Evolutionary conservation across 2,888 invertebrate species (phyloP), one percentile per base, ranked within the genome.

Genomic region (Proisotoma minuta): DNA sequence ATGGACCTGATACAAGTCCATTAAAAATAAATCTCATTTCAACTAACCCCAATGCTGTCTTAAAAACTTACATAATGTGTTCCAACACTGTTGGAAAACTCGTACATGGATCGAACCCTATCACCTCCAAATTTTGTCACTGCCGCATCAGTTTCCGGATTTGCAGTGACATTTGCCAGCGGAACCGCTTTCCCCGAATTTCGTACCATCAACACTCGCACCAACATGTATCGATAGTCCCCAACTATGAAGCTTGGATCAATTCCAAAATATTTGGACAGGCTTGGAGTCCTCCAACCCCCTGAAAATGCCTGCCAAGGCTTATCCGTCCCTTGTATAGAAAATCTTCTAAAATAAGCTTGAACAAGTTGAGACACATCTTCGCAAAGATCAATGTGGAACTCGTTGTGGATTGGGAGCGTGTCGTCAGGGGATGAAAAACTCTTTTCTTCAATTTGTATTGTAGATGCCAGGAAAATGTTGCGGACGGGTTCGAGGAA

Each of bases 351-450:
- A 77, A 92, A 92, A 77, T 92, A 92, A 0, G 91, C 91, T 79
- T 91, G 91, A 53, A 88, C 78, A 27, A 91, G 77, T 74, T 91
- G 91, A 68, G 86, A 83, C 73, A 89, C 79, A 80, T 91, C 91
- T 81, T 92, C 91, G 81, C 91, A 91, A 79, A 91, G 90, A 77
- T 91, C 91, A 90, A 92, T 89, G 78, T 92, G 91, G 79, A 91
- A 91, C 78, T 91, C 90, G 15, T 91, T 68, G 20, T 67, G 67
- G 26, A 70, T 52, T 1, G 67, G 70, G 2, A 62, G 22, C 3
- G 59, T 29, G n/a, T 56, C 40, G 2, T 52, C 62, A 10, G 57
- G 49, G 15, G 53, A 10, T 4, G 60, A 39, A 24, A 62, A 62
- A 1, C 47, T 48, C 10, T 50, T 28, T 39, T 66, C 66, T 15